These are phyloP conservation scores for Lithosia quadra DNA, from an alignment of 2,888 invertebrate genomes.

Conservation along the genomic window DNA sequence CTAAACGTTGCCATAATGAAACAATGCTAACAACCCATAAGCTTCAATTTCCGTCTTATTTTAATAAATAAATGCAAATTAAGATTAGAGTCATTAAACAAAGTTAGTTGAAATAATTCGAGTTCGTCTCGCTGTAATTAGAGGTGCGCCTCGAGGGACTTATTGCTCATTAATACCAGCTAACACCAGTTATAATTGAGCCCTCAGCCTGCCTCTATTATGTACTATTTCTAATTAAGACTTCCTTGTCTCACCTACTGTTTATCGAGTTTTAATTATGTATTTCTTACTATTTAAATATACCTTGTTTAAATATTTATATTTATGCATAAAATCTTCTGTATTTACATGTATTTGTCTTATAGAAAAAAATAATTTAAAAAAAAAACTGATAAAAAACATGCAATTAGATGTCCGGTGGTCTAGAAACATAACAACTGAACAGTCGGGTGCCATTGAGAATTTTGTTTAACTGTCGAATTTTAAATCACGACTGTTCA, in stretches of 20 bases:
- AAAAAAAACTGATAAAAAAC: no score
- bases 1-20: not conserved
- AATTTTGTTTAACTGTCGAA: no score
- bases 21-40: not conserved
- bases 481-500: no score
- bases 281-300: constrained; percentile 41
- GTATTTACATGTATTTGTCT: no score
- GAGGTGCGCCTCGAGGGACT: constrained; percentile 44
- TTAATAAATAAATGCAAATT: constrained; percentile 30
- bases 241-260: not conserved
- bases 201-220: constrained; percentile 28
- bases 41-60: not conserved
- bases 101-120: constrained; percentile 46
- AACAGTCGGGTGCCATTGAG: no score
- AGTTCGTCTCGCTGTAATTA: constrained; percentile 41
- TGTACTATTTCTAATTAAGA: constrained; percentile 50
- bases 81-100: constrained; percentile 24
- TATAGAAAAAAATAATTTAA: no score
- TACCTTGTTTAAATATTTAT: constrained; percentile 22
- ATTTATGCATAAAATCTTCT: no score
- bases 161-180: constrained; percentile 55
- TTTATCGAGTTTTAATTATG: constrained; percentile 43
- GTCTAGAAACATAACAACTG: no score
- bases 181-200: constrained; percentile 33
- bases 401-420: no score